phyloP scores from a whole-genome alignment of 2,113 vertebrate species.

The Solea senegalensis region DNA sequence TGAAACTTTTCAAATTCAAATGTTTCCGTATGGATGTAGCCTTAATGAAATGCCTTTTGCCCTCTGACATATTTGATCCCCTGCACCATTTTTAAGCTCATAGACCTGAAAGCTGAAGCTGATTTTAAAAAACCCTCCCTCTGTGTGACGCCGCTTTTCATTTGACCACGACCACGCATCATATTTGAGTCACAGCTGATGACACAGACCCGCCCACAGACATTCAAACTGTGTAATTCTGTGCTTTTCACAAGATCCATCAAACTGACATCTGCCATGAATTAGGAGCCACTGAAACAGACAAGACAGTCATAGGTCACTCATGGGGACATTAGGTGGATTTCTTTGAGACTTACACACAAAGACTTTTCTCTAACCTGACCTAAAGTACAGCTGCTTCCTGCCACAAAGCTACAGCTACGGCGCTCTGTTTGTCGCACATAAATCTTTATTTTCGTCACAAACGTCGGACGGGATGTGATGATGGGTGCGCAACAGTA shows the following conservation, averaged over 20 bases:
- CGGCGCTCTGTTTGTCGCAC: constrained; percentile 56
- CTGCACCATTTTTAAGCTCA: neutral
- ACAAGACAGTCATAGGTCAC: neutral
- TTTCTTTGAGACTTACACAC: neutral
- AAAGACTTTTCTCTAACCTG: constrained; percentile 44
- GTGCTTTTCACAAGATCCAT: constrained; percentile 62
- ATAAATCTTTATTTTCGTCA: constrained; percentile 55
- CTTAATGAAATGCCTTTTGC: constrained; percentile 2
- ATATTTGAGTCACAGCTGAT: constrained; percentile 49
- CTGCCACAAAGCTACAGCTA: constrained; percentile 63
- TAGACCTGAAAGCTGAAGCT: neutral
- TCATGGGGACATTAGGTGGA: neutral
- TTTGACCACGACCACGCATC: constrained; percentile 20
- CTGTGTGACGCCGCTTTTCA: constrained; percentile 7
- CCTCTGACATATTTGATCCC: constrained; percentile 6
- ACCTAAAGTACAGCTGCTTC: constrained; percentile 70
- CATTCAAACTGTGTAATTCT: constrained; percentile 38
- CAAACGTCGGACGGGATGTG: constrained; percentile 43
- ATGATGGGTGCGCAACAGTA: constrained; percentile 1
- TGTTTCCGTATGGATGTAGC: neutral
- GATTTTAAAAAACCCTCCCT: constrained; percentile 20
- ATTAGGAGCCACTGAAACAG: constrained; percentile 34
- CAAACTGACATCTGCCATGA: constrained; percentile 30
- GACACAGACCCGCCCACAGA: constrained; percentile 17
- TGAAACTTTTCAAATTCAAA: too few relatives aligned